Conservation (phyloP, 1,140 invertebrate species). For the Penaeus japonicus region DNA sequence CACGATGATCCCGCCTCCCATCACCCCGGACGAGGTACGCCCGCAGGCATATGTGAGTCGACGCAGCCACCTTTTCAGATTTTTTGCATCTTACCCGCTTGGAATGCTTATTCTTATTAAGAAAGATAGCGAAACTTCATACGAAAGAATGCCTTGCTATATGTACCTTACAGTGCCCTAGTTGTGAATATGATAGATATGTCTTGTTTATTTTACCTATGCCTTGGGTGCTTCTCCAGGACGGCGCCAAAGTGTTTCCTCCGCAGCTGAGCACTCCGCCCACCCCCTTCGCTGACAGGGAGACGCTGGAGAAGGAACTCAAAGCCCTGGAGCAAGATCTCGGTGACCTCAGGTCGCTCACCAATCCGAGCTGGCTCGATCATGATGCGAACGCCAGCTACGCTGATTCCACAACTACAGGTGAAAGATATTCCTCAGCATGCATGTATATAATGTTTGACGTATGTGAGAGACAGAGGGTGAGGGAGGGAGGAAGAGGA, state of each 20-base stretch:
- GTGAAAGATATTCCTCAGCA: background rate
- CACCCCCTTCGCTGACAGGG: constrained; percentile 74
- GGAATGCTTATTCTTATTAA: too few species aligned
- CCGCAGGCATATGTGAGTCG: too few species aligned
- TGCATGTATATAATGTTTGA: too few species aligned
- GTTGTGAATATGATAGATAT: too few species aligned
- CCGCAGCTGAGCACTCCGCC: constrained; percentile 70
- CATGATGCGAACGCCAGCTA: constrained; percentile 17
- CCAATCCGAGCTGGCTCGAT: constrained; percentile 45
- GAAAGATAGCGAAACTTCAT: too few species aligned
- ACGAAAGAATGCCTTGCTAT: too few species aligned
- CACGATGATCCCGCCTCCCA: constrained; percentile 84
- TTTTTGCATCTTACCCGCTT: too few species aligned
- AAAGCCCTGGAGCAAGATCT: constrained; percentile 56
- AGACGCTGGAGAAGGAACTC: constrained; percentile 63
- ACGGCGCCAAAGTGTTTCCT: constrained; percentile 55
- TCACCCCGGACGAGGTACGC: constrained; percentile 76
- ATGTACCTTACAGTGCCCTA: too few species aligned
- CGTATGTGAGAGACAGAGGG: too few species aligned
- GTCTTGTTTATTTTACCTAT: too few species aligned
- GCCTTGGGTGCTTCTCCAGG: constrained; percentile 14
- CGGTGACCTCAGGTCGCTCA: constrained; percentile 41
- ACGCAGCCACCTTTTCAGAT: too few species aligned
- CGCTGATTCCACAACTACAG: constrained; percentile 41
- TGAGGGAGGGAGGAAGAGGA: too few species aligned